Percentiles rank a stretch among this genome's conserved stretches.
phyloP scores from a whole-genome alignment of 2,113 vertebrate genomes.

The Rafetus swinhoei region DNA sequence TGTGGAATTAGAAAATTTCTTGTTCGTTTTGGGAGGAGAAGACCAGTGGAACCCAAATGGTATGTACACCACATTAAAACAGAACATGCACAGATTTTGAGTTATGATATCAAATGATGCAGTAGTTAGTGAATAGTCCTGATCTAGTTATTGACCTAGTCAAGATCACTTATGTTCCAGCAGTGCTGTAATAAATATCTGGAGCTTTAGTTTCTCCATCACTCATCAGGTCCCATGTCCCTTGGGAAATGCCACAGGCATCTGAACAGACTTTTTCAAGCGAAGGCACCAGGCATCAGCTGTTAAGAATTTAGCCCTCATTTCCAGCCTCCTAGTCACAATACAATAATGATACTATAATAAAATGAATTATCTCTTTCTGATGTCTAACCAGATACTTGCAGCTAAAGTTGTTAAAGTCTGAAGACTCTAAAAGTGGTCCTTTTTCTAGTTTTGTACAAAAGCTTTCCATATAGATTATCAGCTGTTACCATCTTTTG shows the following conservation, averaged over 20 bases:
- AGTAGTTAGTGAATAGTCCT: constrained; percentile 7
- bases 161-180: constrained; percentile 29
- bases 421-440: constrained; percentile 49
- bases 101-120: neutral
- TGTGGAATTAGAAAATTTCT: constrained; percentile 98
- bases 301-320: constrained; percentile 72
- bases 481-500: constrained; percentile 55
- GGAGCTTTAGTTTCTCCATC: constrained; percentile 52
- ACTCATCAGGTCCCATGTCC: constrained; percentile 60
- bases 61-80: constrained; percentile 63
- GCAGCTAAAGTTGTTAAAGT: constrained; percentile 48
- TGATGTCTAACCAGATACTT: neutral
- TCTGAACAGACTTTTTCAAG: constrained; percentile 66
- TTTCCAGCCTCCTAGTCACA: constrained; percentile 60
- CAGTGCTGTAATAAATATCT: constrained; percentile 41
- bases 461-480: constrained; percentile 50
- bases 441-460: constrained; percentile 42
- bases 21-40: constrained; percentile 96
- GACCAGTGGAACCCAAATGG: constrained; percentile 99
- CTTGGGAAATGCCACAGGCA: constrained; percentile 67
- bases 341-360: constrained; percentile 46
- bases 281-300: constrained; percentile 69
- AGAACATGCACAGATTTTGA: constrained; percentile 17
- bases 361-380: constrained; percentile 49
- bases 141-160: constrained; percentile 28